Evolutionary conservation across 35 echinoderm and acorn worm species (phyloP).

Genomic region (Ophiothrix spiculata): DNA sequence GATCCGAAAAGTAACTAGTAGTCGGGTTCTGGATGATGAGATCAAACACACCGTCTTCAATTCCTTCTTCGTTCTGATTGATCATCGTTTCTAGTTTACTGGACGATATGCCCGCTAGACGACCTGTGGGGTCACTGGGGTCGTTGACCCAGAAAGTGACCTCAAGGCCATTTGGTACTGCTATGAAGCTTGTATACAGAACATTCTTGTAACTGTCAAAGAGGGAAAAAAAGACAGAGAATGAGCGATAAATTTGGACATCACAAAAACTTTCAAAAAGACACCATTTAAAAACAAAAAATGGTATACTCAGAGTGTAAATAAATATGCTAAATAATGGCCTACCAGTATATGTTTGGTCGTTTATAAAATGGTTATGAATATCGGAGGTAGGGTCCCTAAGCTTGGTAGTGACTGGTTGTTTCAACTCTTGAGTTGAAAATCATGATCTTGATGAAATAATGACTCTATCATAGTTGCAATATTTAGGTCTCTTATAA

Average conservation of each 20-base stretch:
- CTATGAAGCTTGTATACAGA: conserved; percentile 30
- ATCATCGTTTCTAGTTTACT: conserved; percentile 44
- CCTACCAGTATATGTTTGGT: too few relatives aligned
- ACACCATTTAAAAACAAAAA: neutral
- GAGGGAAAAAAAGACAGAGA: neutral
- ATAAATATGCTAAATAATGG: too few relatives aligned
- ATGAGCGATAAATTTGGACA: neutral
- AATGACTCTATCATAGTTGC: too few relatives aligned
- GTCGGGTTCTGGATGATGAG: neutral
- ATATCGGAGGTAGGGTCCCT: too few relatives aligned
- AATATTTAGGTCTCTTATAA: too few relatives aligned
- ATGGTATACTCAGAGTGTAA: neutral
- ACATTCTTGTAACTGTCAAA: conserved; percentile 47
- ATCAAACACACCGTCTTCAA: conserved; percentile 16
- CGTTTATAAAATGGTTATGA: too few relatives aligned
- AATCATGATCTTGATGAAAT: too few relatives aligned
- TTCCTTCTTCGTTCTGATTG: conserved; percentile 17
- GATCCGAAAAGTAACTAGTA: neutral
- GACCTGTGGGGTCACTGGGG: conserved; percentile 48
- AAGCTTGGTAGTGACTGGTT: too few relatives aligned
- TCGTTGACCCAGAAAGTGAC: conserved; percentile 81
- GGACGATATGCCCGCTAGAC: conserved; percentile 39
- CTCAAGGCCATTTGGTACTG: conserved; percentile 33
- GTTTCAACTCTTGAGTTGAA: too few relatives aligned
- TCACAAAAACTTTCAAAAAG: neutral